Evolutionary conservation across 2,797 vertebrate species (phyloP).

Genomic region (Phaenicophaeus curvirostris): DNA sequence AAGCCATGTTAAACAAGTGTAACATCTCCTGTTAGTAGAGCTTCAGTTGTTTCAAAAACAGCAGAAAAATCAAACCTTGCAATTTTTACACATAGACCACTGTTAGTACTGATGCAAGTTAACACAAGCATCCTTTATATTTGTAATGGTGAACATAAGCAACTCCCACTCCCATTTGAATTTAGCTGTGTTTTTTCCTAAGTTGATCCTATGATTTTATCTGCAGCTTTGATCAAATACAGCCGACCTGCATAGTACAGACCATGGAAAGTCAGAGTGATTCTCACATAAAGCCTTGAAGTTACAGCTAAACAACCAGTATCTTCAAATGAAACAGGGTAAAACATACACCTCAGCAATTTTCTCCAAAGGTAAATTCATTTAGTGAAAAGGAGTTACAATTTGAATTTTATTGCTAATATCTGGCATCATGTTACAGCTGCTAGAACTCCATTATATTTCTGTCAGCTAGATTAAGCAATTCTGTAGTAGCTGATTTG

Average conservation of each 20-base stretch:
- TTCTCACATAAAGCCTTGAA: background rate
- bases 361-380: background rate
- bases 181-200: background rate
- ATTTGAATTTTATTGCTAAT: conserved; percentile 1
- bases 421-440: background rate
- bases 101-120: background rate
- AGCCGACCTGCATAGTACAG: background rate
- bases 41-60: background rate
- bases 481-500: background rate
- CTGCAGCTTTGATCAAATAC: background rate
- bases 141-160: background rate
- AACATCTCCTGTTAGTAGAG: background rate
- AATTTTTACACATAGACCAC: background rate
- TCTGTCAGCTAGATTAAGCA: background rate
- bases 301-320: background rate
- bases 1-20: background rate
- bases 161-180: background rate
- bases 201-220: background rate
- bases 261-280: background rate
- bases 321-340: background rate
- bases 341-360: background rate
- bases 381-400: background rate
- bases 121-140: background rate
- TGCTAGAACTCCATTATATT: background rate
- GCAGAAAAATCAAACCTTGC: background rate